Percentiles rank a stretch among this genome's conserved stretches.
Evolutionary conservation across 2,888 invertebrate genomes (phyloP).

Genomic region (Mythimna ferrago): DNA sequence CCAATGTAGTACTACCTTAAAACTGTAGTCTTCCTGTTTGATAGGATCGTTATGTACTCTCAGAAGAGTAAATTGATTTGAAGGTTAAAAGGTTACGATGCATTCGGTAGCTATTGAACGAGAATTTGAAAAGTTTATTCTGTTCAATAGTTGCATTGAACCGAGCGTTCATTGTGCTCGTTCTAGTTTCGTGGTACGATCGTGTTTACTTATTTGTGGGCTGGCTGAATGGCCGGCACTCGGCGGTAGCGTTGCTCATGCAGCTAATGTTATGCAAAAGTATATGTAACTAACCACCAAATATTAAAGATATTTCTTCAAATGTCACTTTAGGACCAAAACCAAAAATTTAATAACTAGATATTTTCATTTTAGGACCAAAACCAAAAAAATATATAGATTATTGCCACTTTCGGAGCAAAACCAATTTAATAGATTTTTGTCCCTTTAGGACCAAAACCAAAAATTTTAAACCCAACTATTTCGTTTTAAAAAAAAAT

Average conservation of each 20-base stretch:
- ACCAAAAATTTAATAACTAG: no score
- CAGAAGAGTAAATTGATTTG: constrained; percentile 34
- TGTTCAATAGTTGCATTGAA: constrained; percentile 58
- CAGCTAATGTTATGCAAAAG: constrained; percentile 31
- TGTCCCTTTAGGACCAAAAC: not conserved
- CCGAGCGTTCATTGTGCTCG: constrained; percentile 50
- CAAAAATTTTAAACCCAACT: no score
- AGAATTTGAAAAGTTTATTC: constrained; percentile 59
- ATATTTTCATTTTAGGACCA: no score
- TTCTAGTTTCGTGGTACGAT: constrained; percentile 59
- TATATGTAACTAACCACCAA: constrained; percentile 2
- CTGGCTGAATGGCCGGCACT: constrained; percentile 26
- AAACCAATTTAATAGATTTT: not conserved
- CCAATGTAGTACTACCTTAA: no score
- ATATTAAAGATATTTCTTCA: not conserved
- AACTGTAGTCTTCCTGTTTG: no score
- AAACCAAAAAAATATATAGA: not conserved
- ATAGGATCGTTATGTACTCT: not conserved
- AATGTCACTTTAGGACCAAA: not conserved
- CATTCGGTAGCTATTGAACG: constrained; percentile 55
- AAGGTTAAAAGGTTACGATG: constrained; percentile 56
- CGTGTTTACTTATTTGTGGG: constrained; percentile 51
- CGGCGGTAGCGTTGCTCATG: constrained; percentile 34
- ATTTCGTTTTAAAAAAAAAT: no score
- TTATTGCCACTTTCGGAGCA: no score